Base-by-base conservation (phyloP, 2,888 invertebrate genomes). In the Plagiodera versicolora region DNA sequence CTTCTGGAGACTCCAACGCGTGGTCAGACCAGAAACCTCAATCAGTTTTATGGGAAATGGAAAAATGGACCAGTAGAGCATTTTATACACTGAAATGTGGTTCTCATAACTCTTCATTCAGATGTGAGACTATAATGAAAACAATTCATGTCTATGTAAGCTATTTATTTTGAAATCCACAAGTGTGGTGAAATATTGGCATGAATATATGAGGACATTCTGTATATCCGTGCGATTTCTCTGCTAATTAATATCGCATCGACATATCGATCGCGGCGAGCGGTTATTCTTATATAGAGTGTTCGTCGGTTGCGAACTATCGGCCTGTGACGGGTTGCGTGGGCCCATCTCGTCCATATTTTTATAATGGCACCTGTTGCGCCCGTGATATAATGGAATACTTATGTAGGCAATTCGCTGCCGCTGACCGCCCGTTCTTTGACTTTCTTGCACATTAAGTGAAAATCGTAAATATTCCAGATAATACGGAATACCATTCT, bases 301-400 rank as follows among this genome's bases (percentile, higher is more conserved):
- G 68, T 67, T 65, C 61, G 62, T 48, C 61, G 64, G 63, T 63
- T 60, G 56, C 60, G 57, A 66, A 66, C 60, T 75, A 75, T 70
- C 72, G 75, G 67, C 74, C 74, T 75, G 76, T 75, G 75, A 77
- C 77, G 57, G 57, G 72, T 58, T 74, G 77, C 77, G 77, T 77
- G 76, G 77, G 77, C 72, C 70, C 24, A 58, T 50, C 32, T 49
- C 58, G 50, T 39, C 50, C 51, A 11, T 66, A 76, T 75, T 77
- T 77, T 77, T 77, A 77, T 77, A 77, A 77, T 75, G 70, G 76
- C 77, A 77, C 78, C 76, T 77, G 78, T 77, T 76, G 72, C 39
- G 39, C 67, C 73, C 75, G 76, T 77, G 77, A 78, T 76, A 78
- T 78, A 78, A 77, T 77, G 78, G 76, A 77, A 76, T 76, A 75